Conservation (phyloP, 35 echinoderm and acorn worm genomes). For the Apostichopus californicus region DNA sequence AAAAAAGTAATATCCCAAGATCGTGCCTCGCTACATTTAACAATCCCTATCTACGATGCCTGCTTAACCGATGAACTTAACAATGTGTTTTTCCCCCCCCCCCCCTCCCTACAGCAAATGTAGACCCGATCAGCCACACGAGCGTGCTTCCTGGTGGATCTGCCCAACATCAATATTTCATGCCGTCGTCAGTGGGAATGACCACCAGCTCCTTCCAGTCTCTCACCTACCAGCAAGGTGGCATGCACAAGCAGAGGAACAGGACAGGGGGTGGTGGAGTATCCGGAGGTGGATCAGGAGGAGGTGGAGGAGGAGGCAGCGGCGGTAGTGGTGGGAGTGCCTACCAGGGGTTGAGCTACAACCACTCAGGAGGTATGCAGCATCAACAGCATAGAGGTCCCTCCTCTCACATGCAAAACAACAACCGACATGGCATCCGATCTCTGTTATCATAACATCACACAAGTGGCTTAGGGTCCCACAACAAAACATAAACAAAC, state of each 20-base stretch:
- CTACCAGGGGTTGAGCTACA: conserved; percentile 45
- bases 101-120: conserved; percentile 66
- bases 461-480: conserved; percentile 1
- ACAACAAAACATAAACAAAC: neutral
- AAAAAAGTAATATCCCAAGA: no score
- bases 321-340: neutral
- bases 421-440: conserved; percentile 49
- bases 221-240: conserved; percentile 27
- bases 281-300: neutral
- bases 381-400: conserved; percentile 18
- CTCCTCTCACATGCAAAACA: conserved; percentile 31
- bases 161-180: conserved; percentile 82
- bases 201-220: conserved; percentile 64
- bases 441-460: conserved; percentile 51
- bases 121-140: conserved; percentile 90
- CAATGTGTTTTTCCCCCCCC: no score
- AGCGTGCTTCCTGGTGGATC: conserved; percentile 86
- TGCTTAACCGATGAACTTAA: no score
- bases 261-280: neutral
- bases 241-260: conserved; percentile 19
- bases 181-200: conserved; percentile 78
- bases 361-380: conserved; percentile 51
- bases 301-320: neutral
- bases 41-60: no score
- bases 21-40: no score